Percentiles rank a stretch among this genome's conserved stretches.
phyloP scores from a whole-genome alignment of 1,140 invertebrate genomes.

The Parasteatoda tepidariorum region DNA sequence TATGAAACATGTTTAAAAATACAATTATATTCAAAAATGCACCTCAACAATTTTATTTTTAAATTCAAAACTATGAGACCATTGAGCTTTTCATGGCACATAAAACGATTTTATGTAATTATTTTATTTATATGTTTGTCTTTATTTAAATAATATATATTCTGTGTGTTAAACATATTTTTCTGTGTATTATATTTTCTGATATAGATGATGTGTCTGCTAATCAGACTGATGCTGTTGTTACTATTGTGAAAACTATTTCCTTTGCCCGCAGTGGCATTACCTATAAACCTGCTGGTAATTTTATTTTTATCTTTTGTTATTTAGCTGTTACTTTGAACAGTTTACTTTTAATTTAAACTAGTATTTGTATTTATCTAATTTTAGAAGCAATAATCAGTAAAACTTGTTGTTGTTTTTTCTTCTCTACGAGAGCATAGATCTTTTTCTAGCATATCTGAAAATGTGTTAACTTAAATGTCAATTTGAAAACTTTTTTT shows the following conservation, averaged over 20 bases:
- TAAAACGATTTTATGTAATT: too few relatives aligned
- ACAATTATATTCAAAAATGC: not conserved
- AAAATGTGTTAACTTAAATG: too few relatives aligned
- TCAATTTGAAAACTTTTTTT: too few relatives aligned
- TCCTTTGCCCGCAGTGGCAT: conserved; percentile 48
- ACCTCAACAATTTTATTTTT: not conserved
- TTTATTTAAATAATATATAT: too few relatives aligned
- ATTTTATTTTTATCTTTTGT: not conserved
- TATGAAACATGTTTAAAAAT: too few relatives aligned
- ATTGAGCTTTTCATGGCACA: not conserved
- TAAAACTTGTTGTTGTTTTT: not conserved
- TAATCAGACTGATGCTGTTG: conserved; percentile 44
- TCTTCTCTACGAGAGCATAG: too few relatives aligned
- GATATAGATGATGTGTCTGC: conserved; percentile 36
- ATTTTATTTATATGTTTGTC: too few relatives aligned
- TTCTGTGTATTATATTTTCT: too few relatives aligned
- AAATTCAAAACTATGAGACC: not conserved
- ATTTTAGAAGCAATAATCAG: not conserved
- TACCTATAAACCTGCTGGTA: conserved; percentile 58
- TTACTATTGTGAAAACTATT: conserved; percentile 52
- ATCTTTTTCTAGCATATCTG: too few relatives aligned
- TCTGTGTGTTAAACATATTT: too few relatives aligned
- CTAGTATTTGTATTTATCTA: not conserved
- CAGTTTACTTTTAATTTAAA: not conserved
- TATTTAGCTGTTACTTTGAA: too few relatives aligned